Evolutionary conservation across 2,797 vertebrate genomes (phyloP).

Genomic region (Pyrocephalus nanus): DNA sequence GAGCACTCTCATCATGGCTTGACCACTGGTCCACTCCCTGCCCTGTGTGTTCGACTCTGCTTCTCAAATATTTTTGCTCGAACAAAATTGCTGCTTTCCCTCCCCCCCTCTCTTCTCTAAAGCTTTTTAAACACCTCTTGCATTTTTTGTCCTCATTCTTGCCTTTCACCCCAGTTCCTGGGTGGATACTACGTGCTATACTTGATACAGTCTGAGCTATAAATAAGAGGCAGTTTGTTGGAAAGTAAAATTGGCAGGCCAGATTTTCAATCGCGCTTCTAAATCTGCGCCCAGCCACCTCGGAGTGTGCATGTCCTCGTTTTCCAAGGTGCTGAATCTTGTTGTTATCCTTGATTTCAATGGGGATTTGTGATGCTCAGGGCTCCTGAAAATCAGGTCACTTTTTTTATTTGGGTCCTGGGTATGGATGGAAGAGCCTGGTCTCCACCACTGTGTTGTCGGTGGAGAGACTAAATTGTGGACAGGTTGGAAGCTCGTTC

Average conservation of each 20-base stretch:
- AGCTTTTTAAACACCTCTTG: neutral
- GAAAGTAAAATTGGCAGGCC: constrained; percentile 62
- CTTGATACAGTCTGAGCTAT: constrained; percentile 52
- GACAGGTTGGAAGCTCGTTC: neutral
- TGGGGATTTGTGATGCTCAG: constrained; percentile 10
- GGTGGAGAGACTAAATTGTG: neutral
- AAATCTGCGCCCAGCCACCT: constrained; percentile 43
- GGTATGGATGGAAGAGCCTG: neutral
- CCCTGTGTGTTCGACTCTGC: neutral
- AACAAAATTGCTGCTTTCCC: neutral
- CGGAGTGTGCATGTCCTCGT: neutral
- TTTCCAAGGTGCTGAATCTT: constrained; percentile 47
- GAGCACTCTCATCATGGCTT: neutral
- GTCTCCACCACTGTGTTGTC: neutral
- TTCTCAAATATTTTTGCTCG: neutral
- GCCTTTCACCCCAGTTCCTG: constrained; percentile 65
- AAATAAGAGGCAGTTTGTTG: constrained; percentile 61
- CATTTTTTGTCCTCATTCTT: constrained; percentile 60
- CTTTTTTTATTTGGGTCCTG: constrained; percentile 3
- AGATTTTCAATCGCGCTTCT: constrained; percentile 31
- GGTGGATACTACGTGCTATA: constrained; percentile 54
- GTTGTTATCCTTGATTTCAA: constrained; percentile 47
- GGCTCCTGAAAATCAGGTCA: constrained; percentile 44
- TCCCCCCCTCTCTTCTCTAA: neutral
- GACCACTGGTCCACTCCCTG: neutral